Conservation (phyloP, 2,888 invertebrate genomes). For the Cyclophora albipunctata region DNA sequence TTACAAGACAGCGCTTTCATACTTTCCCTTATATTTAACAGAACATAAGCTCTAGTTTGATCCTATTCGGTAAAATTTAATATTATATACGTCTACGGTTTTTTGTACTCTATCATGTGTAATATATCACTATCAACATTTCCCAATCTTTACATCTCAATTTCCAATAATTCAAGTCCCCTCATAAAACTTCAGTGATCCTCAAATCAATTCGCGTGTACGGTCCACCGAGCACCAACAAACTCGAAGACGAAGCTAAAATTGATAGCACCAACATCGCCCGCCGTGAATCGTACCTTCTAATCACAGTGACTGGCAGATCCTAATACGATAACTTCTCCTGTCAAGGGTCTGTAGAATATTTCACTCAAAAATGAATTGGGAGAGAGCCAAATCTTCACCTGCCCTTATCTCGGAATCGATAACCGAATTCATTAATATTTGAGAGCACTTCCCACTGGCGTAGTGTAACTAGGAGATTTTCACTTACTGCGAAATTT, state of each 20-base stretch:
- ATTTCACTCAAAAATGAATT: conserved; percentile 13
- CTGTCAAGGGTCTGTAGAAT: conserved; percentile 13
- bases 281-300: conserved; percentile 6
- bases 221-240: conserved; percentile 23
- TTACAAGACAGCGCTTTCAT: too few relatives aligned
- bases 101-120: too few relatives aligned
- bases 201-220: conserved; percentile 26
- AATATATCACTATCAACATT: too few relatives aligned
- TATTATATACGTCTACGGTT: too few relatives aligned
- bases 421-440: conserved; percentile 18
- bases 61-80: too few relatives aligned
- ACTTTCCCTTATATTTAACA: too few relatives aligned
- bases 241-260: conserved; percentile 23
- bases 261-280: conserved; percentile 25
- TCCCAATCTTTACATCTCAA: too few relatives aligned
- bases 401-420: conserved; percentile 10
- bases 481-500: too few relatives aligned
- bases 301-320: conserved; percentile 29
- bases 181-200: conserved; percentile 21
- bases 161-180: too few relatives aligned
- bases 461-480: neutral
- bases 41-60: too few relatives aligned
- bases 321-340: conserved; percentile 27
- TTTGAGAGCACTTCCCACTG: conserved; percentile 12
- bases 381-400: conserved; percentile 13